Percentiles rank a stretch among this genome's conserved stretches.
Conservation (phyloP, 2,797 vertebrate species). For the Gymnothorax reevesii region DNA sequence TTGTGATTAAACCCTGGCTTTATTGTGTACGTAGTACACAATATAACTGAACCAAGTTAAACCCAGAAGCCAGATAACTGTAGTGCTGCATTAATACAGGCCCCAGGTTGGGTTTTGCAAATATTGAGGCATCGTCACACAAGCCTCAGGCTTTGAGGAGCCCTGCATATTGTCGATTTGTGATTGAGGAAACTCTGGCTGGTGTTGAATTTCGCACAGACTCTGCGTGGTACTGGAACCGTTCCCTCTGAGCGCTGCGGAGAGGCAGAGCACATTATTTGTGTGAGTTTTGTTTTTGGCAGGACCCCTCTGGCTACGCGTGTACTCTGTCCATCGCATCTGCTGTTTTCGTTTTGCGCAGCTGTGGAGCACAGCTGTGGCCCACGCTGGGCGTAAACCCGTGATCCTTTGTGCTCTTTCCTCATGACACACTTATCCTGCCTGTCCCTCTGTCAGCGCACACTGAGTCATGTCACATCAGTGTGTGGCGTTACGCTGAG, state of each 20-base stretch:
- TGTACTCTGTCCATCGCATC: neutral
- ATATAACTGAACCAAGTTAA: too few species aligned
- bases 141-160: too few species aligned
- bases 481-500: neutral
- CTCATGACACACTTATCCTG: neutral
- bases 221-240: neutral
- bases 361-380: constrained; percentile 4
- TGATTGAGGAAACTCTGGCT: neutral
- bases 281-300: neutral
- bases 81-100: too few species aligned
- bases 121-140: too few species aligned
- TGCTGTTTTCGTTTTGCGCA: neutral
- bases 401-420: neutral
- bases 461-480: neutral
- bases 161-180: neutral
- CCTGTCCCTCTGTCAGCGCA: neutral
- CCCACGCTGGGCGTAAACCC: neutral
- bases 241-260: neutral
- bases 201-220: neutral
- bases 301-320: neutral
- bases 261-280: neutral
- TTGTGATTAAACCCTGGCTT: too few species aligned
- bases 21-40: too few species aligned
- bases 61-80: too few species aligned
- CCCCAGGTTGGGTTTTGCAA: too few species aligned